These are phyloP conservation scores for Arothron firmamentum DNA, from an alignment of 2,113 vertebrate genomes.

Conservation along the genomic window DNA sequence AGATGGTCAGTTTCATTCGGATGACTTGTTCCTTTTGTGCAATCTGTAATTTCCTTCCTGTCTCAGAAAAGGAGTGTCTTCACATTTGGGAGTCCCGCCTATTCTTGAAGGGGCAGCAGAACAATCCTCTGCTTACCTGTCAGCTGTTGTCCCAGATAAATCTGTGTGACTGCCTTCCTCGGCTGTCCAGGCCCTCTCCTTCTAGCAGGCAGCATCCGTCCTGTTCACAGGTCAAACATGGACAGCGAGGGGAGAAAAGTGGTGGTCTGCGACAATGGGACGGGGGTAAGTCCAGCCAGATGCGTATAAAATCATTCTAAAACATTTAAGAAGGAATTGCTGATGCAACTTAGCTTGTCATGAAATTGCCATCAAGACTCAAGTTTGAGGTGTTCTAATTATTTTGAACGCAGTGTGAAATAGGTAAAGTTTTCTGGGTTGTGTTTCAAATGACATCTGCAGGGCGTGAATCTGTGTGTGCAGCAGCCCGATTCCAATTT, in stretches of 20 bases:
- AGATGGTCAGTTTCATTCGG: no score
- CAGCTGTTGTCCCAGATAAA: constrained; percentile 10
- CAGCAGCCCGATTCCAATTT: constrained; percentile 34
- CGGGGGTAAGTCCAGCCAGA: constrained; percentile 80
- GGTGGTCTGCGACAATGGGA: constrained; percentile 95
- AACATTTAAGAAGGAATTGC: not conserved
- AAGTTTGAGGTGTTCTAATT: not conserved
- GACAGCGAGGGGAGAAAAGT: constrained; percentile 90
- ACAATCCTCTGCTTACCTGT: constrained; percentile 32
- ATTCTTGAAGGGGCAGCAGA: constrained; percentile 3
- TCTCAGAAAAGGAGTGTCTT: constrained; percentile 24
- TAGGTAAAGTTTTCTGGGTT: not conserved
- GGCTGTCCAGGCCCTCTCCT: no score
- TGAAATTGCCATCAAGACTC: not conserved
- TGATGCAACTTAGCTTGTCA: no score
- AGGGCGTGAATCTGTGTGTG: constrained; percentile 38
- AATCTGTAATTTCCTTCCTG: not conserved
- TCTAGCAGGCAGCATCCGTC: constrained; percentile 10
- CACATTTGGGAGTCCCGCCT: constrained; percentile 23
- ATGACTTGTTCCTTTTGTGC: not conserved
- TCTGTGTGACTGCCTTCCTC: constrained; percentile 5
- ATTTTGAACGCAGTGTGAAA: no score
- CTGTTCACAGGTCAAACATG: constrained; percentile 65
- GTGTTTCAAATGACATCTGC: constrained; percentile 1
- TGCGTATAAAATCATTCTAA: not conserved